A percentile compares a stretch with the other conserved stretches of the same genome.
phyloP scores from a whole-genome alignment of 92 coral and sea anemone genomes.

The Desmophyllum pertusum region DNA sequence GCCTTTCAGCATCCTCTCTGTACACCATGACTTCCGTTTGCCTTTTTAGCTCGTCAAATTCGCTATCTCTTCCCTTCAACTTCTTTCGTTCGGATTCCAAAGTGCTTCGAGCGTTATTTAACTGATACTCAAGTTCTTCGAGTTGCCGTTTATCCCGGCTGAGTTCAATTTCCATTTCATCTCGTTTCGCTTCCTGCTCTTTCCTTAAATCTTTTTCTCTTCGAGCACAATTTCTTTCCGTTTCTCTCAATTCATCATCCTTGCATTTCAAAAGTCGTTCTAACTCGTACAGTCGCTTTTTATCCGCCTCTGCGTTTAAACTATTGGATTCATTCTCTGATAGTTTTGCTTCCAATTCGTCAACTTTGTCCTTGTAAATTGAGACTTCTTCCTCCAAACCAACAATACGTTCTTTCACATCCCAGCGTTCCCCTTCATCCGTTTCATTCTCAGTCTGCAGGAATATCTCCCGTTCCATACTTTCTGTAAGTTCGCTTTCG shows the following conservation, averaged over 20 bases:
- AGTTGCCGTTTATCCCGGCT: slow-evolving; percentile 24
- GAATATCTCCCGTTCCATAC: slow-evolving; percentile 66
- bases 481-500: slow-evolving; percentile 66
- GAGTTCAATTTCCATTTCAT: slow-evolving; percentile 28
- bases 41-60: slow-evolving; percentile 44
- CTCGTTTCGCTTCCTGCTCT: slow-evolving; percentile 13
- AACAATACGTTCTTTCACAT: slow-evolving; percentile 47
- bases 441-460: slow-evolving; percentile 68
- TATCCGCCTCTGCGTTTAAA: slow-evolving; percentile 33
- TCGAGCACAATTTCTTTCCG: slow-evolving; percentile 26
- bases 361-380: slow-evolving; percentile 55
- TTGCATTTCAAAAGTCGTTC: slow-evolving; percentile 57
- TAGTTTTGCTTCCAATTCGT: slow-evolving; percentile 62
- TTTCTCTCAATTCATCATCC: slow-evolving; percentile 31
- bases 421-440: slow-evolving; percentile 59
- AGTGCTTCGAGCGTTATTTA: slow-evolving; percentile 27
- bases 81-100: slow-evolving; percentile 27
- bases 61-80: slow-evolving; percentile 29
- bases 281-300: slow-evolving; percentile 40
- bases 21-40: slow-evolving; percentile 45
- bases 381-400: slow-evolving; percentile 69
- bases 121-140: slow-evolving; percentile 43
- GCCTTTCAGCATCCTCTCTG: slow-evolving; percentile 52
- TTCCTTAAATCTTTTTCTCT: slow-evolving; percentile 36
- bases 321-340: slow-evolving; percentile 35